Percentiles rank a stretch among this genome's conserved stretches.
Conservation (phyloP, 2,888 invertebrate genomes). For the Drosophila helvetica region DNA sequence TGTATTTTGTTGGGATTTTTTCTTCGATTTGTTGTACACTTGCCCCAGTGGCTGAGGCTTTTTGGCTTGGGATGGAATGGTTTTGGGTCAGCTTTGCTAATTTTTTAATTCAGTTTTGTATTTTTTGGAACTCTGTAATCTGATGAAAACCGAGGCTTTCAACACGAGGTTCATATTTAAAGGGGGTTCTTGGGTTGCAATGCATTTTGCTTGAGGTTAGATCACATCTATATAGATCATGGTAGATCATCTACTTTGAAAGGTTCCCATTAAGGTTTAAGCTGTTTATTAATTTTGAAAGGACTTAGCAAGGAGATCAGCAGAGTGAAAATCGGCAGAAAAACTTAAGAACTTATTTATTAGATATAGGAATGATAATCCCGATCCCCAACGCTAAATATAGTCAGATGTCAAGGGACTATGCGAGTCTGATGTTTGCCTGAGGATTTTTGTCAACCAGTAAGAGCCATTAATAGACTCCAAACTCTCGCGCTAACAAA, state of each 20-base stretch:
- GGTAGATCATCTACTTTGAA: background rate
- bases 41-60: background rate
- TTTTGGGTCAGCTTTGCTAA: conserved; percentile 15
- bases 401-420: no score
- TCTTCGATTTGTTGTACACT: background rate
- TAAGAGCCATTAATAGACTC: no score
- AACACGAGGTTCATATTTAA: background rate
- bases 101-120: conserved; percentile 7
- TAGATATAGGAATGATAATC: no score
- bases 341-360: background rate
- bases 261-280: background rate
- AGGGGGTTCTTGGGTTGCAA: background rate
- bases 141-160: conserved; percentile 14
- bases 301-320: background rate
- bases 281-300: background rate
- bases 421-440: no score
- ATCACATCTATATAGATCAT: background rate
- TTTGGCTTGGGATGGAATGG: background rate
- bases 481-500: no score
- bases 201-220: background rate
- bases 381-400: no score
- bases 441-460: no score
- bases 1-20: conserved; percentile 30
- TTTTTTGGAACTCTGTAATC: background rate
- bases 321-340: no score